These are phyloP conservation scores for Meandrina meandrites DNA, from an alignment of 92 coral and sea anemone genomes.

Conservation along the genomic window DNA sequence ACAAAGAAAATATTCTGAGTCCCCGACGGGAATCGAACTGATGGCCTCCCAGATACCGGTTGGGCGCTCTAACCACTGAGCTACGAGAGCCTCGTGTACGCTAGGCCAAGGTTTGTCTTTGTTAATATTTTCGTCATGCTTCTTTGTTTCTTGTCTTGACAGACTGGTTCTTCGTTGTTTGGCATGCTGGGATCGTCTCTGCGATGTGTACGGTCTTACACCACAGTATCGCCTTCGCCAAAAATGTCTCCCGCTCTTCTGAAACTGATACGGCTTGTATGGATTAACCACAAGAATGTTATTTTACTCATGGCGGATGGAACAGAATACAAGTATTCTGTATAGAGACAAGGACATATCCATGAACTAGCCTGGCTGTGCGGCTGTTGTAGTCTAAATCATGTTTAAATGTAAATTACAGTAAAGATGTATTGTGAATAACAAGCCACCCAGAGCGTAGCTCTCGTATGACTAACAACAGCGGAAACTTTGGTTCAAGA, in stretches of 20 bases:
- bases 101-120: no score
- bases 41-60: no score
- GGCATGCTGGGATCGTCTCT: slow-evolving; percentile 93
- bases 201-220: slow-evolving; percentile 84
- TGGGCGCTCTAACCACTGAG: no score
- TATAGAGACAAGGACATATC: slow-evolving; percentile 24
- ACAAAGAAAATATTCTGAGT: no score
- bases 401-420: neutral
- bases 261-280: slow-evolving; percentile 85
- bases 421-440: neutral
- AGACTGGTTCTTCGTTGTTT: slow-evolving; percentile 96
- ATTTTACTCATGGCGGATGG: slow-evolving; percentile 95
- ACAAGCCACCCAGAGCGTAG: neutral
- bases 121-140: neutral
- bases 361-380: neutral
- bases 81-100: no score
- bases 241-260: slow-evolving; percentile 81
- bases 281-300: slow-evolving; percentile 94
- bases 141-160: neutral
- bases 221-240: slow-evolving; percentile 68
- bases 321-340: slow-evolving; percentile 77
- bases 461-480: no score
- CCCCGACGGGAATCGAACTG: no score
- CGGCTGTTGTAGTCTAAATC: neutral
- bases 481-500: no score